These are phyloP conservation scores for Vombatus ursinus DNA, from an alignment of 2,113 vertebrate species.

Conservation along the genomic window DNA sequence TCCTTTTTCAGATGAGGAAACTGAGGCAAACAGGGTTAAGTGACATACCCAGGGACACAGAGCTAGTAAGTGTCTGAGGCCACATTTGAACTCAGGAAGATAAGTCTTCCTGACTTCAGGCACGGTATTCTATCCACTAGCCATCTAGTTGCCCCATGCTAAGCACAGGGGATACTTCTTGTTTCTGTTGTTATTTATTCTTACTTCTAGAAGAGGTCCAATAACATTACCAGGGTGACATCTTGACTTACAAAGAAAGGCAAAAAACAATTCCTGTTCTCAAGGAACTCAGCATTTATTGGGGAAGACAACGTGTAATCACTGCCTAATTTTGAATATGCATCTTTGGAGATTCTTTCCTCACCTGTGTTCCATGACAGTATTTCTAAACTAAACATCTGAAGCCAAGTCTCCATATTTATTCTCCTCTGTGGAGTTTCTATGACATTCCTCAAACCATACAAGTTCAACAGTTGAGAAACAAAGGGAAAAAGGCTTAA, in stretches of 20 bases:
- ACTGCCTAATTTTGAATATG: not conserved
- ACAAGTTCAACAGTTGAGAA: slow-evolving; percentile 69
- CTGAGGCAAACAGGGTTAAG: not conserved
- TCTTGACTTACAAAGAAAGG: not conserved
- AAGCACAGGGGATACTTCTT: not conserved
- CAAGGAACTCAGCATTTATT: not conserved
- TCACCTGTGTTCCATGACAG: not conserved
- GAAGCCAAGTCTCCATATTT: not conserved
- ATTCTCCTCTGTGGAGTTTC: not conserved
- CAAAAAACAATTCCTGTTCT: not conserved
- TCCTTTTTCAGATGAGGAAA: not conserved
- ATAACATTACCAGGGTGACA: not conserved
- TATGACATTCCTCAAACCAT: slow-evolving; percentile 51
- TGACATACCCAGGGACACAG: not conserved
- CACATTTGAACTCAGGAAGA: not conserved
- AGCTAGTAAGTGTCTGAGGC: not conserved
- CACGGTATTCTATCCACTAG: not conserved
- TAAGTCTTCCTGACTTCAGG: not conserved
- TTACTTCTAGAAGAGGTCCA: not conserved
- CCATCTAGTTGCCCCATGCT: not conserved
- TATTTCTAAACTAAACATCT: slow-evolving; percentile 37
- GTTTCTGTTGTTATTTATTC: not conserved
- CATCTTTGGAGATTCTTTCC: not conserved
- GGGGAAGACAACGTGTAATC: not conserved
- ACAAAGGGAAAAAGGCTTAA: slow-evolving; percentile 67